Base-by-base conservation (phyloP, 1,140 invertebrate genomes). In the Melipona quadrifasciata region DNA sequence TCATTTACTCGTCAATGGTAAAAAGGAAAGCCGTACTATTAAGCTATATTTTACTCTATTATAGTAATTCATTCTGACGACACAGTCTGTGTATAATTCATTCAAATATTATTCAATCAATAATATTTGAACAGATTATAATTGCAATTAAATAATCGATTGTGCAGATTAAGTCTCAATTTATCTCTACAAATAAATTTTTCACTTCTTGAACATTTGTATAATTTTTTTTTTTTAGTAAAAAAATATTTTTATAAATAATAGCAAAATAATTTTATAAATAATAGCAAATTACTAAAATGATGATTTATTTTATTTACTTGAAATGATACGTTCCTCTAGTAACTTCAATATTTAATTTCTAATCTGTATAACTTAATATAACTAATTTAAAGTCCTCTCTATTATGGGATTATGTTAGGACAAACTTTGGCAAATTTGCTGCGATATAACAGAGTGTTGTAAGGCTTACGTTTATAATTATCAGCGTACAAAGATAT, bases 351-450 rank as follows among this genome's bases (percentile, higher is more conserved):
- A 19, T 51, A 61, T 71, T n/a, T 17, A 17, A 17, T 71, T 83
- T 24, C n/a, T 51, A 27, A 6, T 51, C 17, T 21, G 21, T 47
- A 21, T 31, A 55, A 19, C 61, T 24, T 51, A 55, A 67, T 11
- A 10, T 17, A 65, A 31, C 21, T 34, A 70, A 65, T 55, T 17
- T 47, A 64, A 72, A 61, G 27, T 73, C 67, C 6, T 64, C n/a
- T 58, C 16, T 71, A 58, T 73, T 70, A 73, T 84, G 68, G 68
- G 76, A 72, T 80, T 80, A 84, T 84, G 58, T 84, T 84, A 58
- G 82, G 77, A 19, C 58, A 80, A 84, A 80, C 68, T 84, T 84
- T 16, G 82, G 68, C 73, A 84, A 84, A 84, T 84, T 84, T 84
- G 51, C 80, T 84, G 80, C 61, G 78, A 80, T 67, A 68, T 53